A percentile compares a stretch with the other conserved stretches of the same genome.
These are phyloP conservation scores for Setophaga petechia DNA, from an alignment of 2,113 vertebrate species.

Conservation along the genomic window DNA sequence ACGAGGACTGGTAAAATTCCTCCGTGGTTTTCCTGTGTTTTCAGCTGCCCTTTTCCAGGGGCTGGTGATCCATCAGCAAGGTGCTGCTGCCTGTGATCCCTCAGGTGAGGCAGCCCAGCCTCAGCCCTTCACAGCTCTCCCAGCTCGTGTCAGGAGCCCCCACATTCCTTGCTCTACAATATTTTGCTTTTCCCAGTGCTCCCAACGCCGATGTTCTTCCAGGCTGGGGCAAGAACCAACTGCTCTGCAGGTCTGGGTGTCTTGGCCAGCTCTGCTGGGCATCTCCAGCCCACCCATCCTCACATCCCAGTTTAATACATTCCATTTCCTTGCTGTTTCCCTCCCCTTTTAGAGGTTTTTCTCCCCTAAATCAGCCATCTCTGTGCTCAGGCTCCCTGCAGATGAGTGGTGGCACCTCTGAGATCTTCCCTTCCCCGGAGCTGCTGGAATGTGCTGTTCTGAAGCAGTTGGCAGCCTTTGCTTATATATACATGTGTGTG, in stretches of 20 bases:
- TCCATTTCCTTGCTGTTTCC: background rate
- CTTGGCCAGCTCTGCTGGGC: background rate
- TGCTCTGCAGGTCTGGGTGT: background rate
- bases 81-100: background rate
- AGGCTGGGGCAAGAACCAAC: background rate
- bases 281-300: background rate
- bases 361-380: background rate
- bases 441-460: conserved; percentile 9
- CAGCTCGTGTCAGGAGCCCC: background rate
- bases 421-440: background rate
- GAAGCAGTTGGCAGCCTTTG: conserved; percentile 28
- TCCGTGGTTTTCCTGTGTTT: fast-evolving
- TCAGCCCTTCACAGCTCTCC: background rate
- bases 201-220: fast-evolving
- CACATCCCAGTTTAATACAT: background rate
- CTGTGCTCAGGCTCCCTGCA: background rate
- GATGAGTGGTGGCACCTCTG: background rate
- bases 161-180: fast-evolving
- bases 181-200: background rate
- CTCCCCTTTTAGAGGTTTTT: background rate
- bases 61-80: background rate
- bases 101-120: background rate
- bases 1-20: background rate
- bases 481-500: background rate
- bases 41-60: background rate